Evolutionary conservation across 2,888 invertebrate species (phyloP).

Genomic region (Pseudolycoriella hygida): DNA sequence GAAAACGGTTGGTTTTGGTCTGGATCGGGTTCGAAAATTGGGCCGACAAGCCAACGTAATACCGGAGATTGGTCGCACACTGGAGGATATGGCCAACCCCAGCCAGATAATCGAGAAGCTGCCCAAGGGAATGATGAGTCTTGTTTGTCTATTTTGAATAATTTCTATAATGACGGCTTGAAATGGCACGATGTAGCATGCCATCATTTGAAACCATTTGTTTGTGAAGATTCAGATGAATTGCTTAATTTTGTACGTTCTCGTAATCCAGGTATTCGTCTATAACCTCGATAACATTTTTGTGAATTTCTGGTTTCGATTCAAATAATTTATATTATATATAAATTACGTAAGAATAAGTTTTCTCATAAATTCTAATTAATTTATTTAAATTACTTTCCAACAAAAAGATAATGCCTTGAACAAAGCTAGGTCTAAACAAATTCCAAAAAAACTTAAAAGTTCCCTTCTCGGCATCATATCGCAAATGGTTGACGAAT

Average conservation of each 20-base stretch:
- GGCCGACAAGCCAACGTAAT: constrained; percentile 72
- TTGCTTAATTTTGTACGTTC: constrained; percentile 78
- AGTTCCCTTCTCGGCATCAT: too few species aligned
- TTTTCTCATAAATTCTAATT: too few species aligned
- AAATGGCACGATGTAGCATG: constrained; percentile 81
- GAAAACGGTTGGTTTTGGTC: constrained; percentile 91
- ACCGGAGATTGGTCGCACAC: constrained; percentile 82
- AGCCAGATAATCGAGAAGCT: constrained; percentile 81
- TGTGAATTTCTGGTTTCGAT: too few species aligned
- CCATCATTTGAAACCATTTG: constrained; percentile 72
- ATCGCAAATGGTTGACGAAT: too few species aligned
- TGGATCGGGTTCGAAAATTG: constrained; percentile 80
- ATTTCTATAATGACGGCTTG: constrained; percentile 77
- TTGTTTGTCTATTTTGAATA: constrained; percentile 73
- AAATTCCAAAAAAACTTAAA: too few species aligned
- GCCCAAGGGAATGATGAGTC: constrained; percentile 85
- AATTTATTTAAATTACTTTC: too few species aligned
- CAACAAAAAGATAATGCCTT: too few species aligned
- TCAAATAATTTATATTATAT: too few species aligned
- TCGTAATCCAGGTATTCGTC: constrained; percentile 69
- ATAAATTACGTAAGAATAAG: too few species aligned
- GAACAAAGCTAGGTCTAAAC: too few species aligned
- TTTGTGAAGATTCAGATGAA: constrained; percentile 83
- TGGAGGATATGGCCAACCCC: constrained; percentile 72
- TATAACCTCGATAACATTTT: constrained; percentile 32